Conservation (phyloP, 1,140 invertebrate genomes). For the Plectrocnemia conspersa region DNA sequence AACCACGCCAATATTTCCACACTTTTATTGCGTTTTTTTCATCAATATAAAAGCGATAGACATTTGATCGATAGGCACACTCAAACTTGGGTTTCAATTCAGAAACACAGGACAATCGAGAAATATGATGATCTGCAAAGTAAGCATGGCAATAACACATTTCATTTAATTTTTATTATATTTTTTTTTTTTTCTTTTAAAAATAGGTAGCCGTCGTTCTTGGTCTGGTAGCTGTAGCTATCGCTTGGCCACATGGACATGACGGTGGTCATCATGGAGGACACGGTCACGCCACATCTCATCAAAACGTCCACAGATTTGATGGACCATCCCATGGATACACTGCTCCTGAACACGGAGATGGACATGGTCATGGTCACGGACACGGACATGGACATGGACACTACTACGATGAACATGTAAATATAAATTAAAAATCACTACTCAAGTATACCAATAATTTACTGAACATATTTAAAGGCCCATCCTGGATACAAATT, state of each 20-base stretch:
- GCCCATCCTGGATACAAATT: constrained; percentile 51
- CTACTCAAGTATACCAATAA: no score
- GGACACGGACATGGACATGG: constrained; percentile 16
- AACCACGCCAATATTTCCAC: no score
- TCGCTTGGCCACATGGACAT: constrained; percentile 17
- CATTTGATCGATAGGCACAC: constrained; percentile 1
- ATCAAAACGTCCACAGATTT: constrained; percentile 4
- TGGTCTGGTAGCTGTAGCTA: constrained; percentile 20
- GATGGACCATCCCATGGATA: constrained; percentile 10
- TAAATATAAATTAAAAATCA: constrained; percentile 42
- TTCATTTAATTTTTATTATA: background rate
- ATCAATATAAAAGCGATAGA: constrained; percentile 13
- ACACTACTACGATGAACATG: constrained; percentile 16
- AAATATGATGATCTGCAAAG: constrained; percentile 18
- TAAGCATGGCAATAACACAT: background rate
- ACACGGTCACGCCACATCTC: constrained; percentile 12
- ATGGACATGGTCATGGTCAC: constrained; percentile 1
- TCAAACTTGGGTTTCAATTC: constrained; percentile 3
- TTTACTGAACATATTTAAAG: no score
- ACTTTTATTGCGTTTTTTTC: background rate
- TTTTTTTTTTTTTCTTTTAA: background rate
- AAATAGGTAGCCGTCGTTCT: constrained; percentile 24
- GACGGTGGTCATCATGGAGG: constrained; percentile 12
- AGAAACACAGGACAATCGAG: background rate
- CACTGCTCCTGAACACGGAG: constrained; percentile 3